These are phyloP conservation scores for Drosophila siamana DNA, from an alignment of 2,888 invertebrate species.

Conservation along the genomic window DNA sequence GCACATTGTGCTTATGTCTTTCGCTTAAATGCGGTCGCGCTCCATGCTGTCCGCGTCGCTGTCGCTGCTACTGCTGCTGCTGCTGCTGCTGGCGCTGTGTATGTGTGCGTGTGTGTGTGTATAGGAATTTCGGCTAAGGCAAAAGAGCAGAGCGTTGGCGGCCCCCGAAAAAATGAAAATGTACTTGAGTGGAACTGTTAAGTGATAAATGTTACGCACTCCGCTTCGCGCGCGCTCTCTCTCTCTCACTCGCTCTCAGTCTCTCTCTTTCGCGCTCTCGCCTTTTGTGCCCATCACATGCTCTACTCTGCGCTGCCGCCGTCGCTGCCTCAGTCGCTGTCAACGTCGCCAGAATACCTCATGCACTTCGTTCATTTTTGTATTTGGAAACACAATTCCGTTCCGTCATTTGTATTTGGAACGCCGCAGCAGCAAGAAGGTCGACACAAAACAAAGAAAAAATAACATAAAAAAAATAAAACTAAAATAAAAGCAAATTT, in stretches of 20 bases:
- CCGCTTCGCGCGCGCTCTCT: conserved; percentile 27
- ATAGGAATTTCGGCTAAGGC: conserved; percentile 67
- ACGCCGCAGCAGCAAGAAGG: conserved; percentile 65
- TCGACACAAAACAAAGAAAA: conserved; percentile 39
- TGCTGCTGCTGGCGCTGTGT: conserved; percentile 11
- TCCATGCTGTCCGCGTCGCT: conserved; percentile 24
- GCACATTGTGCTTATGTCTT: conserved; percentile 44
- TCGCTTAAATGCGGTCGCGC: conserved; percentile 47
- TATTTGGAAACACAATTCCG: conserved; percentile 57
- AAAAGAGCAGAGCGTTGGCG: conserved; percentile 56
- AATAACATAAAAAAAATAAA: background rate
- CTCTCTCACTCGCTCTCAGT: conserved; percentile 8
- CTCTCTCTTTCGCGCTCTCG: conserved; percentile 14
- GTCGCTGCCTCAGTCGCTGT: conserved; percentile 24
- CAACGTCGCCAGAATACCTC: conserved; percentile 29
- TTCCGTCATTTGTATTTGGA: conserved; percentile 65
- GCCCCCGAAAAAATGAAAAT: conserved; percentile 29
- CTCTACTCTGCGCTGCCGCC: conserved; percentile 14
- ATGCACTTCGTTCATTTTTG: conserved; percentile 50
- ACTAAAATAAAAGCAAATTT: conserved; percentile 28
- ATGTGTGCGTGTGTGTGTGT: conserved; percentile 5
- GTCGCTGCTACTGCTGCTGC: conserved; percentile 20
- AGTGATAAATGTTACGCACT: conserved; percentile 63
- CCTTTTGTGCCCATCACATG: conserved; percentile 4
- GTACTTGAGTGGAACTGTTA: conserved; percentile 66